Conservation (phyloP, 2,888 invertebrate genomes). For the Eupeodes latifasciatus region DNA sequence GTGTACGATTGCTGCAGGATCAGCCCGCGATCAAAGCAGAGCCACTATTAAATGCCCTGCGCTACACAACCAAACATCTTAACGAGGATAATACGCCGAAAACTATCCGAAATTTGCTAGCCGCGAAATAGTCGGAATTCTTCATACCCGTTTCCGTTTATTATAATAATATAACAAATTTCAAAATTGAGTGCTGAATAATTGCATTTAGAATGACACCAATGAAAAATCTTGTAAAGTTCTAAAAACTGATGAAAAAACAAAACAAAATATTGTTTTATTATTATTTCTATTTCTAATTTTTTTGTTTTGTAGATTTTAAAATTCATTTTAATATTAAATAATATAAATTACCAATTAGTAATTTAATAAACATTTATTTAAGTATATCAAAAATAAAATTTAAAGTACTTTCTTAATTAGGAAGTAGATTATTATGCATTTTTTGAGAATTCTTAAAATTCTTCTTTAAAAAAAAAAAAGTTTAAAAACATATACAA, state of each 20-base stretch:
- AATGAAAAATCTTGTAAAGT: conserved; percentile 65
- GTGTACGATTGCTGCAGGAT: too few relatives aligned
- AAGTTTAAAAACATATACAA: too few relatives aligned
- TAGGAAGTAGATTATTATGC: conserved; percentile 62
- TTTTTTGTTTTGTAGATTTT: conserved; percentile 74
- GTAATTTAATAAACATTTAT: conserved; percentile 68
- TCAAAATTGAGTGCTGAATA: too few relatives aligned
- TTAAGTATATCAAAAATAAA: conserved; percentile 63
- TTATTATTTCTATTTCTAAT: conserved; percentile 27
- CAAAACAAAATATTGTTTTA: conserved; percentile 62
- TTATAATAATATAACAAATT: conserved; percentile 23
- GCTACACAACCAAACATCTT: too few relatives aligned
- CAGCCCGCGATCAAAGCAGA: too few relatives aligned
- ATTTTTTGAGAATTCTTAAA: conserved; percentile 52
- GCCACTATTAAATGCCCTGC: too few relatives aligned
- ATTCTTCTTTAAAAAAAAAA: too few relatives aligned
- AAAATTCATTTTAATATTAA: conserved; percentile 69
- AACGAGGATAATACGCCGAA: too few relatives aligned
- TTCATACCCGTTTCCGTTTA: conserved; percentile 26
- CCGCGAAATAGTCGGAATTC: too few relatives aligned
- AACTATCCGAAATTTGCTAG: too few relatives aligned
- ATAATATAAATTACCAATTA: conserved; percentile 63
- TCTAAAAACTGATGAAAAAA: conserved; percentile 49
- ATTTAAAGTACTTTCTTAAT: conserved; percentile 59
- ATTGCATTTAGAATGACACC: too few relatives aligned